Percentiles rank a stretch among this genome's conserved stretches.
Evolutionary conservation across 1,140 invertebrate species (phyloP).

Genomic region (Elysia chlorotica): DNA sequence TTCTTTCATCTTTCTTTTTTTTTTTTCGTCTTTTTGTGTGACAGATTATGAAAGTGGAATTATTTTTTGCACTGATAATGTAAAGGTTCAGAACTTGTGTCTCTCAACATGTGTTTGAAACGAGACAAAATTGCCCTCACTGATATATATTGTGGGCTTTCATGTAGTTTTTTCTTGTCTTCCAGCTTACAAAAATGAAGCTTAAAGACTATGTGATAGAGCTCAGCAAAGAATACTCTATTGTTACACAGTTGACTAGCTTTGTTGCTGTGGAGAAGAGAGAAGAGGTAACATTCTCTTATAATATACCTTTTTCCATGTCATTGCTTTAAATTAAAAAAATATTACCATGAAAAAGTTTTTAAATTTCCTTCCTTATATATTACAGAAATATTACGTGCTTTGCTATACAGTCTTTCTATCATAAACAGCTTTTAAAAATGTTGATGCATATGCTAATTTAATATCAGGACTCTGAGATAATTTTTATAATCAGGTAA

Average conservation of each 20-base stretch:
- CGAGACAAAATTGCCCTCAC: no score
- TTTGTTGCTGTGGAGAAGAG: constrained; percentile 61
- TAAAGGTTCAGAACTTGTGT: no score
- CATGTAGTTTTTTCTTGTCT: background rate
- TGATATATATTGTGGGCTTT: no score
- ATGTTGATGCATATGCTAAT: no score
- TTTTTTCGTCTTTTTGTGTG: no score
- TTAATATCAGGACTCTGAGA: no score
- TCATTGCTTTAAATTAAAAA: background rate
- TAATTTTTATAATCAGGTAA: no score
- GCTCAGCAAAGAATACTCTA: constrained; percentile 59
- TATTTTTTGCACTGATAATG: no score
- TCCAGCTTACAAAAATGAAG: constrained; percentile 28
- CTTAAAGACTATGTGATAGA: constrained; percentile 55
- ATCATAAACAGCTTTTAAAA: background rate
- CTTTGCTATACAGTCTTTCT: background rate
- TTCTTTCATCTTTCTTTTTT: no score
- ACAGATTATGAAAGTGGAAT: no score
- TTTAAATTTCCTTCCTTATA: background rate
- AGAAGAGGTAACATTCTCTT: constrained; percentile 43
- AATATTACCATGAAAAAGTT: background rate
- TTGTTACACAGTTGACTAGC: constrained; percentile 60
- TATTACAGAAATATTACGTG: background rate
- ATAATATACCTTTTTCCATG: background rate
- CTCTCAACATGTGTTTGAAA: no score